Conservation (phyloP, 2,888 invertebrate species). For the Polyploca ridens region DNA sequence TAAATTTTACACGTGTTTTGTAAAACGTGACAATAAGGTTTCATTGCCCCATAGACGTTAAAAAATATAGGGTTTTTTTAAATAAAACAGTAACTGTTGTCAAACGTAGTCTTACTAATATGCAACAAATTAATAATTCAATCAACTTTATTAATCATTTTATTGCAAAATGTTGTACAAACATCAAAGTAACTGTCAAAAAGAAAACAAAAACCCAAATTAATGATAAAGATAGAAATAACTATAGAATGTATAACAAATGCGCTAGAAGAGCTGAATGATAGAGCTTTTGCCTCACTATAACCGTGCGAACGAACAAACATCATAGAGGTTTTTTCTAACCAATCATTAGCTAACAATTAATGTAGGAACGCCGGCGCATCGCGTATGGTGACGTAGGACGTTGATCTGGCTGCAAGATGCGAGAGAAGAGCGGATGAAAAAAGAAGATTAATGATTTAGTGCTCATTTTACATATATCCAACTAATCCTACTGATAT, state of each 20-base stretch:
- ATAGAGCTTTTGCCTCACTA: slow-evolving; percentile 29
- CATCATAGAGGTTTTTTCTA: slow-evolving; percentile 53
- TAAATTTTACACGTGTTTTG: slow-evolving; percentile 13
- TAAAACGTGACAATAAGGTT: not conserved
- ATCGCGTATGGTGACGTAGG: slow-evolving; percentile 48
- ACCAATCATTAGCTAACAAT: slow-evolving; percentile 69
- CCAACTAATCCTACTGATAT: too few species aligned
- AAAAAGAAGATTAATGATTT: slow-evolving; percentile 27
- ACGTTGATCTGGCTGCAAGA: slow-evolving; percentile 45
- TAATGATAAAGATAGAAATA: not conserved
- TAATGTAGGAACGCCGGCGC: slow-evolving; percentile 54
- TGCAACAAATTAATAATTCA: too few species aligned
- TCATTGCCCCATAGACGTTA: slow-evolving; percentile 3
- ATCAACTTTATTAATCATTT: too few species aligned
- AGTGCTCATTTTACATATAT: slow-evolving; percentile 8
- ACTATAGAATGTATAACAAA: slow-evolving; percentile 25
- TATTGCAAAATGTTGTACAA: too few species aligned
- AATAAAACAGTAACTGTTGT: too few species aligned
- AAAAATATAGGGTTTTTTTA: too few species aligned
- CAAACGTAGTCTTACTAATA: too few species aligned
- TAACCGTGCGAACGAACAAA: slow-evolving; percentile 59
- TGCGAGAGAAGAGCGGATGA: slow-evolving; percentile 34
- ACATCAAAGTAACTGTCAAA: not conserved
- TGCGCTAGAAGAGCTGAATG: slow-evolving; percentile 11
- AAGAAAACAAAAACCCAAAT: not conserved